Evolutionary conservation across 2,797 vertebrate genomes (phyloP).

Genomic region (Sebastes oblongus): DNA sequence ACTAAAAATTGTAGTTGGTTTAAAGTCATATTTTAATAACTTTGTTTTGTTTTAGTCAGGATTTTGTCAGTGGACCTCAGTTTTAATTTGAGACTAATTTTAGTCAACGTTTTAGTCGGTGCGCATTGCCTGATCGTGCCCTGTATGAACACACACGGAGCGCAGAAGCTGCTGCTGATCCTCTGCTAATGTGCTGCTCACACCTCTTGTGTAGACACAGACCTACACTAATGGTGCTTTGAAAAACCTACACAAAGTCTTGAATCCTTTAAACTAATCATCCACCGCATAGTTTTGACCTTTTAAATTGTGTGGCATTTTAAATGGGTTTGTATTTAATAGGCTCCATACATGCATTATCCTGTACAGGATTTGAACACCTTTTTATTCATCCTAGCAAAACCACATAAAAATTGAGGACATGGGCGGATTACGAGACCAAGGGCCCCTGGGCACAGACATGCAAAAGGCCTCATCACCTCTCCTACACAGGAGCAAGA

Average conservation of each 20-base stretch:
- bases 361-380: neutral
- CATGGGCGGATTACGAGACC: neutral
- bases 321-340: neutral
- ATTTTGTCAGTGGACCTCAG: neutral
- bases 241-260: neutral
- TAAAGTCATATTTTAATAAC: neutral
- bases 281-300: neutral
- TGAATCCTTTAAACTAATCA: neutral
- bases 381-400: neutral
- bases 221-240: neutral
- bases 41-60: neutral
- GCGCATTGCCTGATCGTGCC: neutral
- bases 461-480: neutral
- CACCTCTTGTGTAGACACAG: neutral
- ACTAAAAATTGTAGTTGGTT: neutral
- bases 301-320: neutral
- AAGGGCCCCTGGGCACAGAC: neutral
- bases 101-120: neutral
- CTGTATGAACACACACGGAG: neutral
- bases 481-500: neutral
- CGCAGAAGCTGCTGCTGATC: neutral
- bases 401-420: neutral
- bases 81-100: neutral
- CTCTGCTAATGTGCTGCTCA: neutral
- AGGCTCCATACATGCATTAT: neutral